Percentiles rank a stretch among this genome's conserved stretches.
phyloP scores from a whole-genome alignment of 2,797 vertebrate genomes.

The Clamator glandarius region DNA sequence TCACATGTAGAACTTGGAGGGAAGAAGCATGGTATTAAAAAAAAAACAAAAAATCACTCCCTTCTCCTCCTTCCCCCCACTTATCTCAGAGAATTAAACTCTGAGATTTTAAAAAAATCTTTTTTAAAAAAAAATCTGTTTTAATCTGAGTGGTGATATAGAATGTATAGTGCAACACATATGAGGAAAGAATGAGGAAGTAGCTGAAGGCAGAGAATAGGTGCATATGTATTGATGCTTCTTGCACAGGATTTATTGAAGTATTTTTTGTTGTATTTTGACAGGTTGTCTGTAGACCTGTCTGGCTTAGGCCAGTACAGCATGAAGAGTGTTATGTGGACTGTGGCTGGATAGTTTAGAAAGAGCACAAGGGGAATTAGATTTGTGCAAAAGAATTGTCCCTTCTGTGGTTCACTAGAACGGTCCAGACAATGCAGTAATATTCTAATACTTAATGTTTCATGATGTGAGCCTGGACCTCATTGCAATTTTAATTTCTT shows the following conservation, averaged over 20 bases:
- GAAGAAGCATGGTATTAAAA: neutral
- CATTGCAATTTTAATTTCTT: neutral
- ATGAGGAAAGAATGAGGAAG: neutral
- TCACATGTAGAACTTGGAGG: neutral
- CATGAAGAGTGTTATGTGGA: neutral
- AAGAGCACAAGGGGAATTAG: neutral
- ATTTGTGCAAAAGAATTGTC: neutral
- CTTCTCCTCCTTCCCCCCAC: fast-evolving
- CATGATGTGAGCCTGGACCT: neutral
- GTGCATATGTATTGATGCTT: neutral
- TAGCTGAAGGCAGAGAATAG: neutral
- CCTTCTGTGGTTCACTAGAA: neutral
- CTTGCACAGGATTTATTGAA: neutral
- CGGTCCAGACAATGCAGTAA: neutral
- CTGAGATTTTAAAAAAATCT: neutral
- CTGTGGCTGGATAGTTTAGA: neutral
- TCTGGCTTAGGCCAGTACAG: neutral
- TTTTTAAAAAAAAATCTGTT: too few species aligned
- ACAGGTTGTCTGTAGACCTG: neutral
- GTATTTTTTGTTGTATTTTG: neutral
- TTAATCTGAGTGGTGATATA: neutral
- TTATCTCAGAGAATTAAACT: neutral
- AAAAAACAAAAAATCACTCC: neutral
- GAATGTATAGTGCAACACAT: neutral
- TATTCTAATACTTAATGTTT: neutral